Evolutionary conservation across 2,113 vertebrate genomes (phyloP).

Genomic region (Gymnobelideus leadbeateri): DNA sequence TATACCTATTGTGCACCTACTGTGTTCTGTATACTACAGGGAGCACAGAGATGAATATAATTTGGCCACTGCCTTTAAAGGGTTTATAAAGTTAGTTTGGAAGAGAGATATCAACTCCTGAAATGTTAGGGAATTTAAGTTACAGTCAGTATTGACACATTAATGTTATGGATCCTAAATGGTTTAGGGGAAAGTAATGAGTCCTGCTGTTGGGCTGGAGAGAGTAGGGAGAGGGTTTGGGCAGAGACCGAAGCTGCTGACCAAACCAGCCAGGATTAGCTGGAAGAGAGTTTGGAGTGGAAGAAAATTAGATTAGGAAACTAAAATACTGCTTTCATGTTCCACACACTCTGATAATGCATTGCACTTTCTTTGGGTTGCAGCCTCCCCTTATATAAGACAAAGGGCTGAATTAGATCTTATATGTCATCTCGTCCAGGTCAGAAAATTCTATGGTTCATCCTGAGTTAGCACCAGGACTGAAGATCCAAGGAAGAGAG

Average conservation of each 20-base stretch:
- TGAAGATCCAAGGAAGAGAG: background rate
- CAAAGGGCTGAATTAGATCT: background rate
- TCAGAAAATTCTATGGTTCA: background rate
- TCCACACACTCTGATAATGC: too few species aligned
- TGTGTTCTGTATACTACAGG: background rate
- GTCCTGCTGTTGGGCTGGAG: background rate
- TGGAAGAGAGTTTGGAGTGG: background rate
- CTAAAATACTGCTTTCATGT: background rate
- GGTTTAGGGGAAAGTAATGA: background rate
- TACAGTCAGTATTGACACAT: background rate
- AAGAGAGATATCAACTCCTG: background rate
- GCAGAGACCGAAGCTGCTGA: background rate
- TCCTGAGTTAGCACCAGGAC: background rate
- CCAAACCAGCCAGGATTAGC: background rate
- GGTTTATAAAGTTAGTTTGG: background rate
- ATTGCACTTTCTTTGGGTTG: background rate
- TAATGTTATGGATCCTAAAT: background rate
- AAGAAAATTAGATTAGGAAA: background rate
- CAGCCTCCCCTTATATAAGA: too few species aligned
- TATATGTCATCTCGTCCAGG: background rate
- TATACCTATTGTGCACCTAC: background rate
- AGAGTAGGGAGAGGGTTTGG: background rate
- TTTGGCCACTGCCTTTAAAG: background rate
- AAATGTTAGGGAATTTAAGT: background rate
- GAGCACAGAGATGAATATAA: background rate